Base-by-base conservation (phyloP, 2,797 vertebrate species). In the Pagetopsis macropterus region DNA sequence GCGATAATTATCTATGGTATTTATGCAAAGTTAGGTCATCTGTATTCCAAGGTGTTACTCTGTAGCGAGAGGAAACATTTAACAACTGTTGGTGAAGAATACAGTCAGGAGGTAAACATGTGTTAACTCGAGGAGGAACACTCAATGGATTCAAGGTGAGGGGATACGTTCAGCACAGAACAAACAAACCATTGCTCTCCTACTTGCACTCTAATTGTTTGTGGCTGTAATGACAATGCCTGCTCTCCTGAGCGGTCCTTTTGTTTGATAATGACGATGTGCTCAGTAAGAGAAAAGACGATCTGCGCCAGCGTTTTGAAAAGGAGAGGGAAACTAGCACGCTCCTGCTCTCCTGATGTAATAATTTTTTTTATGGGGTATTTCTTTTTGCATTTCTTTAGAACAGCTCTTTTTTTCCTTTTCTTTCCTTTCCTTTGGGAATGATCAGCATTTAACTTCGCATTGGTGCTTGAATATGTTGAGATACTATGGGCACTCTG, bases 181-280 rank as follows among this genome's bases (percentile, higher is more conserved):
- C 94, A 95, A 94, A 93, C 91, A 94, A 94, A 93, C 90, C 93
- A 93, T 93, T 93, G 92, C 93, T 87, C 91, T 86, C 87, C 88
- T 88, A 88, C 92, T 89, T 93, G 93, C 92, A 94, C 92, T 93
- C 85, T 91, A 94, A 93, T 93, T 93, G 92, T 93, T 86, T 92
- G 86, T 93, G 93, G 89, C 92, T 95, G 89, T 94, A 93, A 94
- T 93, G 91, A 90, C 89, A 87, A 94, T 90, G 88, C 84, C 78
- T 84, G 89, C 84, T 92, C 91, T 92, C 86, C 88, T 85, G 88
- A 91, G 91, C 89, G 58, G 84, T 85, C 84, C 85, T 89, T 87
- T 90, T 93, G 91, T 94, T 93, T 92, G 86, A 77, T 93, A 92
- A 94, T 93, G 91, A 92, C 76, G 83, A 92, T 91, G 92, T 92